phyloP scores from a whole-genome alignment of 2,113 vertebrate genomes.

The Aptenodytes forsteri region DNA sequence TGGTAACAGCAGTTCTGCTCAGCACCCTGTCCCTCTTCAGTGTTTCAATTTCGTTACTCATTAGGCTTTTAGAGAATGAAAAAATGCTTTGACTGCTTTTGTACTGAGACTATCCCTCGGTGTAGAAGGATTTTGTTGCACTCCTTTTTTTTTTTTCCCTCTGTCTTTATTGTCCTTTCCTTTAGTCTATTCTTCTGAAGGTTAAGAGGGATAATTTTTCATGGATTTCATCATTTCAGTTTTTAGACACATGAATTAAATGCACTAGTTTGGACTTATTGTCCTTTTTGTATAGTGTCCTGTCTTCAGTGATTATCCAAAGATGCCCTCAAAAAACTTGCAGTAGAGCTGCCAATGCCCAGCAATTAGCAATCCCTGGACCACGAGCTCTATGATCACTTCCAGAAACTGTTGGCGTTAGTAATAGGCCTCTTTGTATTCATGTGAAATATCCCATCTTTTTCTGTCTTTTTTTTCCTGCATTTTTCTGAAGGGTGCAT shows the following conservation, averaged over 20 bases:
- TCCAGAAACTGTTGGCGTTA: not conserved
- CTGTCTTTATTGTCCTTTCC: not conserved
- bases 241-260: conserved; percentile 19
- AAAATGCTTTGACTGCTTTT: conserved; percentile 2
- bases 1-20: not conserved
- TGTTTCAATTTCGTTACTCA: not conserved
- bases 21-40: not conserved
- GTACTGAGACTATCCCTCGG: not conserved
- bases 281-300: not conserved
- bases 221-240: not conserved
- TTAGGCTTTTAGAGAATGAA: not conserved
- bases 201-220: conserved; percentile 1
- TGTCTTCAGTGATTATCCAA: conserved; percentile 8
- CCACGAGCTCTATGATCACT: not conserved
- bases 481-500: not conserved
- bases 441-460: not conserved
- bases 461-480: not conserved
- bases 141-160: not conserved
- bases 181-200: not conserved
- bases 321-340: conserved; percentile 19
- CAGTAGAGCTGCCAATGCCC: not conserved
- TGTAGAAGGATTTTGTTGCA: not conserved
- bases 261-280: not conserved
- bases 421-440: conserved; percentile 1
- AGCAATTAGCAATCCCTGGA: conserved; percentile 43